Conservation (phyloP, 1,140 invertebrate species). For the Teleopsis dalmanni region DNA sequence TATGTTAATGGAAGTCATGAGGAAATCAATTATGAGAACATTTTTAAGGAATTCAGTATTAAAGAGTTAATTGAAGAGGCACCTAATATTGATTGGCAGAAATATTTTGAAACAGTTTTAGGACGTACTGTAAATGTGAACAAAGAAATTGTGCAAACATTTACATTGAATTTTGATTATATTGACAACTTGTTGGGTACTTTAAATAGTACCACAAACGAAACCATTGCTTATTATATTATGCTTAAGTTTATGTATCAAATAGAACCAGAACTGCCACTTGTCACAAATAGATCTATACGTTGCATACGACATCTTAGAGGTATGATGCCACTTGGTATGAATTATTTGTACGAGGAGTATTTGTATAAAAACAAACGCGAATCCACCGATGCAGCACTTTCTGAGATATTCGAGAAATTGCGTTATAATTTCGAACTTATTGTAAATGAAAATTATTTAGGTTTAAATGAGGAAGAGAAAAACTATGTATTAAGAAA, state of each 20-base stretch:
- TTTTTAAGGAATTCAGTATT: slow-evolving; percentile 13
- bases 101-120: slow-evolving; percentile 16
- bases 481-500: slow-evolving; percentile 18
- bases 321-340: slow-evolving; percentile 22
- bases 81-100: slow-evolving; percentile 22
- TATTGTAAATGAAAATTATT: slow-evolving; percentile 15
- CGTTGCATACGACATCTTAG: slow-evolving; percentile 20
- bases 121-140: background rate
- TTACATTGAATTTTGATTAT: slow-evolving; percentile 13
- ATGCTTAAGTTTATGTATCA: slow-evolving; percentile 28
- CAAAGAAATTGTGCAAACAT: slow-evolving; percentile 17
- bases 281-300: background rate
- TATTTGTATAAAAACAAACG: slow-evolving; percentile 15
- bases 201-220: slow-evolving; percentile 18
- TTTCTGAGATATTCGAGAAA: slow-evolving; percentile 13
- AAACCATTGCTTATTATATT: slow-evolving; percentile 26
- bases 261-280: slow-evolving; percentile 19
- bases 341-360: slow-evolving; percentile 23
- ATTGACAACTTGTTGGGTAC: slow-evolving; percentile 16
- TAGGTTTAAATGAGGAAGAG: slow-evolving; percentile 14
- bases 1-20: background rate
- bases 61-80: slow-evolving; percentile 13
- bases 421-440: slow-evolving; percentile 13
- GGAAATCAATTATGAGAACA: background rate
- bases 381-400: slow-evolving; percentile 8